Evolutionary conservation across 2,797 vertebrate genomes (phyloP).

Genomic region (Myripristis murdjan): DNA sequence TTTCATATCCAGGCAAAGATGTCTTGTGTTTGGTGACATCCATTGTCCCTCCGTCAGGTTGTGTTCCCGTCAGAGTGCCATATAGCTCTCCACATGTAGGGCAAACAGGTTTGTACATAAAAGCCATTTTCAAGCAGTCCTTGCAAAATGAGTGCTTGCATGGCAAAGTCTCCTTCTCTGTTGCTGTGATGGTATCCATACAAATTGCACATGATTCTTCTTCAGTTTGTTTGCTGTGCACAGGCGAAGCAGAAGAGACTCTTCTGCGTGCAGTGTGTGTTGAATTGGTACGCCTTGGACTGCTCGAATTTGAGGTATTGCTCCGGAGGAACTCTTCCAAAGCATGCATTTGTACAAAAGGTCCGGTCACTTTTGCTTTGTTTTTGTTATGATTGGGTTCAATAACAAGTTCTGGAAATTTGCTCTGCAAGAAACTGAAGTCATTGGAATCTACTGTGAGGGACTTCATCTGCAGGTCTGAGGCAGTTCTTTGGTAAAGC

Average conservation of each 20-base stretch:
- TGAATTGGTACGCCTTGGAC: neutral
- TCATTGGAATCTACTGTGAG: neutral
- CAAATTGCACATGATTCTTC: slow-evolving; percentile 82
- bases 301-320: neutral
- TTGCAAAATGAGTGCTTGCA: slow-evolving; percentile 85
- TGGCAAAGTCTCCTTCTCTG: slow-evolving; percentile 57
- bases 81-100: slow-evolving; percentile 82
- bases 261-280: neutral
- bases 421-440: neutral
- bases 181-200: slow-evolving; percentile 71
- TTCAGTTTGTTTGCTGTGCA: slow-evolving; percentile 20
- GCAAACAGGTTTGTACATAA: slow-evolving; percentile 81
- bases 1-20: slow-evolving; percentile 78
- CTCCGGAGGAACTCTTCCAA: slow-evolving; percentile 47
- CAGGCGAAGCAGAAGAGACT: neutral
- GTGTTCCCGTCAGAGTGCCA: slow-evolving; percentile 78
- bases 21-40: fast-evolving
- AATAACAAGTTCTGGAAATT: slow-evolving; percentile 71
- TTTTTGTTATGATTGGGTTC: fast-evolving
- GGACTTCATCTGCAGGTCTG: slow-evolving; percentile 59
- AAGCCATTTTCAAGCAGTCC: slow-evolving; percentile 77
- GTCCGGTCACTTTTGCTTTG: slow-evolving; percentile 52
- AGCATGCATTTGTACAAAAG: slow-evolving; percentile 59
- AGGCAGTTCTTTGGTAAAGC: slow-evolving; percentile 82
- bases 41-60: slow-evolving; percentile 80